Conservation (phyloP, 2,113 vertebrate genomes). For the Crocuta crocuta region DNA sequence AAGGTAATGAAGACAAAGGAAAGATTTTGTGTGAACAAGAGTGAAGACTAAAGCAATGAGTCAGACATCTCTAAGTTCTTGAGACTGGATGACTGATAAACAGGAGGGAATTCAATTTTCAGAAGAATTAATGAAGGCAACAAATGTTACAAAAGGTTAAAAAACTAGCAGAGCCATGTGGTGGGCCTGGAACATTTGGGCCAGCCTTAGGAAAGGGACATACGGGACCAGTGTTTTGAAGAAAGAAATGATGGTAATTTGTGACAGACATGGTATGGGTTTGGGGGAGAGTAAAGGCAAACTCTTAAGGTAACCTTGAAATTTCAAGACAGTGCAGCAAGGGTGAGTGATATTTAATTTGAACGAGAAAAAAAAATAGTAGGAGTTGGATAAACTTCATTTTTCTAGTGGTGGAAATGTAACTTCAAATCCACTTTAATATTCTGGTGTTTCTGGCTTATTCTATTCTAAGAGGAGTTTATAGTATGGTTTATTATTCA, state of each 20-base stretch:
- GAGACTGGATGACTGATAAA: background rate
- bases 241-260: background rate
- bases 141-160: slow-evolving; percentile 22
- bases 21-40: background rate
- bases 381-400: background rate
- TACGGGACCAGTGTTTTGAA: background rate
- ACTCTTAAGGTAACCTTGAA: slow-evolving; percentile 18
- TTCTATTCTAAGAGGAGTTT: slow-evolving; percentile 34
- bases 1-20: background rate
- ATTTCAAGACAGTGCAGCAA: background rate
- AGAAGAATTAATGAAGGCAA: background rate
- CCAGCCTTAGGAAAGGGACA: slow-evolving; percentile 32
- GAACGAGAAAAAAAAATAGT: background rate
- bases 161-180: slow-evolving; percentile 5
- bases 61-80: background rate
- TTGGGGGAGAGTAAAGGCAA: background rate
- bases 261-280: background rate
- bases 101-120: background rate
- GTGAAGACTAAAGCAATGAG: background rate
- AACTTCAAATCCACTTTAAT: slow-evolving; percentile 7
- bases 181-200: background rate
- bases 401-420: slow-evolving; percentile 5
- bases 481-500: slow-evolving; percentile 26
- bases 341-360: background rate
- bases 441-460: background rate